Evolutionary conservation across 2,797 vertebrate genomes (phyloP), one percentile per base, ranked within the genome.

Genomic region (Cetoscarus ocellatus): DNA sequence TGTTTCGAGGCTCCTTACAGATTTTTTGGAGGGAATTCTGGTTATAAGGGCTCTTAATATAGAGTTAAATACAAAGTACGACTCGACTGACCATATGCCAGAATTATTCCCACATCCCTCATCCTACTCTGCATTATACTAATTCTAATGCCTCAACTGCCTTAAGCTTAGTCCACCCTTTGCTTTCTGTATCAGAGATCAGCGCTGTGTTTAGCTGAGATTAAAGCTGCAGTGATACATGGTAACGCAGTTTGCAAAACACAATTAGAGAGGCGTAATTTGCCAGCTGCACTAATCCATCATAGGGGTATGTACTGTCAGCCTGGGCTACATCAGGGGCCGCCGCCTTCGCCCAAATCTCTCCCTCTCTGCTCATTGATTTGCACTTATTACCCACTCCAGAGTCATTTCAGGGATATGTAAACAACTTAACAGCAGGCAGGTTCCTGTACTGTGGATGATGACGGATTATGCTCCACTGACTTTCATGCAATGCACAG

Each of bases 391-490:
- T 94, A 93, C 83, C 80, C 70, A 74, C 74, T 92, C 83, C 44
- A 90, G 58, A 92, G 92, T 93, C 88, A 91, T 94, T 92, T 87
- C 87, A 77, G 75, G 91, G 92, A 94, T 91, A 94, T 93, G 85
- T 88, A 91, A 94, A 93, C 93, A 91, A 76, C 82, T 89, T 84
- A 92, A 84, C 70, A 77, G 89, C 90, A 54, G 75, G 80, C 88
- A 68, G 73, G 73, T 90, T 94, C 91, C 92, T 93, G 91, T 80
- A 80, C 71, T 67, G 58, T 58, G 59, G 35, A 38, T 69, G 82
- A 81, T 95, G 93, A 94, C 94, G 93, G 86, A 94, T 95, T 94
- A 87, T 66, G 61, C 69, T 82, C 51, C 63, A 77, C 79, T 78
- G 84, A 82, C 91, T 88, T 83, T 66, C 75, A 74, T 73, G 70